A percentile compares a stretch with the other conserved stretches of the same genome.
phyloP scores from a whole-genome alignment of 2,113 vertebrate species.

The Smithornis capensis region DNA sequence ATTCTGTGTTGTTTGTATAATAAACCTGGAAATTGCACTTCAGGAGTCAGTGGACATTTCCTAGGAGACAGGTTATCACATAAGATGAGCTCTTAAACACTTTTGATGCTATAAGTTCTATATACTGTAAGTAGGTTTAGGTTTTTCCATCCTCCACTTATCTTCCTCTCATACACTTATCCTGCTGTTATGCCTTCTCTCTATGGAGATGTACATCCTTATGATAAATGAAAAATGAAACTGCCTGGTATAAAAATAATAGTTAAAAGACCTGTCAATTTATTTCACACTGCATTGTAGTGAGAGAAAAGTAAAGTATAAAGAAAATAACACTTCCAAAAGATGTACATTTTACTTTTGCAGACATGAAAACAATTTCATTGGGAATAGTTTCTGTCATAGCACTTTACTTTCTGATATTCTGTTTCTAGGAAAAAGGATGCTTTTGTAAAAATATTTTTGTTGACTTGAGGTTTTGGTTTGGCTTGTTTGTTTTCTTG shows the following conservation, averaged over 20 bases:
- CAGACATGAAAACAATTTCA: background rate
- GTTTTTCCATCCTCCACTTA: background rate
- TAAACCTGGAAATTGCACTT: background rate
- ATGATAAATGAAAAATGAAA: background rate
- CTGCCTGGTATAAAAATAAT: background rate
- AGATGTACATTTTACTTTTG: background rate
- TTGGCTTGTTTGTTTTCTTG: background rate
- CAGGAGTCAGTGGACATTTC: background rate
- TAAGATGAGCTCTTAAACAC: background rate
- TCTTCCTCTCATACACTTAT: background rate
- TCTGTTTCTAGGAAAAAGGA: background rate
- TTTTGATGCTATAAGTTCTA: background rate
- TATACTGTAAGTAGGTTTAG: background rate
- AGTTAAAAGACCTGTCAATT: background rate
- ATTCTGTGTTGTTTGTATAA: background rate
- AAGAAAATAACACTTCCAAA: background rate
- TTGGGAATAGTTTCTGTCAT: background rate
- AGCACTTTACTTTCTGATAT: background rate
- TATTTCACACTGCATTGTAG: background rate
- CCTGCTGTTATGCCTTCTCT: background rate
- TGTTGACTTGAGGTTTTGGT: background rate
- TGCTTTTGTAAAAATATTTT: too few relatives aligned
- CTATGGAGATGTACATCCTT: background rate
- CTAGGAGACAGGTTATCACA: background rate
- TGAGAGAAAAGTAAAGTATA: background rate